Evolutionary conservation across 1,140 invertebrate genomes (phyloP), one percentile per base, ranked within the genome.

Genomic region (Bombus waltoni): DNA sequence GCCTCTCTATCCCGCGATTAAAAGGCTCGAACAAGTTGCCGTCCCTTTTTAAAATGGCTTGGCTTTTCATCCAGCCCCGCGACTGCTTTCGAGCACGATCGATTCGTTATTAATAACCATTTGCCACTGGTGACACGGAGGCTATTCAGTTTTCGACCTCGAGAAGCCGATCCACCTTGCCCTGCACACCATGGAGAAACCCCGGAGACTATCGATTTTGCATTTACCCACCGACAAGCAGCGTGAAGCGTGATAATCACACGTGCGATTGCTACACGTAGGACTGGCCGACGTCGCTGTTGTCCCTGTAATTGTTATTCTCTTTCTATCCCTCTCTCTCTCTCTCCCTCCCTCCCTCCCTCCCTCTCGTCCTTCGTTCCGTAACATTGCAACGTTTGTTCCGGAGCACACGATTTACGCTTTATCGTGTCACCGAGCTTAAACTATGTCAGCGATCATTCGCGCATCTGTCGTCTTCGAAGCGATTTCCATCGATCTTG

Each of bases 191-290:
- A 86, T 91, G 90, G 90, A 90, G 76, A 76, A 80, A 86, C 59
- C 81, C 65, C 87, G 89, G 87, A 80, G 91, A 89, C 90, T 93
- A 94, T 94, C 92, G 94, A 94, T 94, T 94, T 94, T 94, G 87
- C 94, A 93, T 94, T 94, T 94, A 93, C 92, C 91, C 90, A 68
- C 78, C 73, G 76, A 79, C 79, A 94, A 94, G 93, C 93, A 93
- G 89, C 91, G 91, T 94, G 93, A 94, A 94, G 93, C 94, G 93
- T 94, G 93, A 94, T 94, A 93, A 93, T 94, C 93, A 93, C 93
- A 94, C 93, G 93, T 93, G 92, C 93, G 90, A 93, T 93, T 93
- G 93, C 92, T 85, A 85, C 88, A 87, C 89, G 88, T 87, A 85
- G 81, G 81, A 66, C 53, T 75, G 71, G 25, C 5, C 71, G 62